Percentiles rank a stretch among this genome's conserved stretches.
phyloP scores from a whole-genome alignment of 2,113 vertebrate species.

The Erythrocebus patas region DNA sequence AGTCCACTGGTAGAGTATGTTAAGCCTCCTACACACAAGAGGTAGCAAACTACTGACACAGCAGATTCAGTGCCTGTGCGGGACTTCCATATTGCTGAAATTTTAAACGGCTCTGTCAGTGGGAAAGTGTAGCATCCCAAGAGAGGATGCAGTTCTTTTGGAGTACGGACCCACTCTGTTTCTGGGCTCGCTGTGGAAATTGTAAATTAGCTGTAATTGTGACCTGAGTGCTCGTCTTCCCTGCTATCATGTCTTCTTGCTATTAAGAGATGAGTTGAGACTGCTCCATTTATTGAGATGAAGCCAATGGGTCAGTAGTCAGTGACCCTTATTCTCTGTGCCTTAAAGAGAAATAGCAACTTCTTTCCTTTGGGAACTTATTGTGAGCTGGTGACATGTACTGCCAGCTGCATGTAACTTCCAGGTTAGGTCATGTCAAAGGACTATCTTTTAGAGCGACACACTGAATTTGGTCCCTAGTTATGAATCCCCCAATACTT shows the following conservation, averaged over 20 bases:
- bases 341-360: not conserved
- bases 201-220: not conserved
- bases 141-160: not conserved
- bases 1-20: not conserved
- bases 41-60: not conserved
- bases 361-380: not conserved
- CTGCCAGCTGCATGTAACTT: not conserved
- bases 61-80: not conserved
- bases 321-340: not conserved
- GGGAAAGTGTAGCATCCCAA: not conserved
- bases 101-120: not conserved
- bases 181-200: not conserved
- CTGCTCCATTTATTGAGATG: not conserved
- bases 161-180: not conserved
- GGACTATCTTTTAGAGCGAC: slow-evolving; percentile 32
- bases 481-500: slow-evolving; percentile 17
- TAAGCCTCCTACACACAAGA: not conserved
- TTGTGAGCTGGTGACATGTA: not conserved
- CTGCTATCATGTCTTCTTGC: not conserved
- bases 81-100: not conserved
- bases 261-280: not conserved
- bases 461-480: not conserved
- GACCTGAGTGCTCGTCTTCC: not conserved
- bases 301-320: not conserved
- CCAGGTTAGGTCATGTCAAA: slow-evolving; percentile 26